These are phyloP conservation scores for Drosophila azteca DNA, from an alignment of 1,140 invertebrate genomes.

Conservation along the genomic window DNA sequence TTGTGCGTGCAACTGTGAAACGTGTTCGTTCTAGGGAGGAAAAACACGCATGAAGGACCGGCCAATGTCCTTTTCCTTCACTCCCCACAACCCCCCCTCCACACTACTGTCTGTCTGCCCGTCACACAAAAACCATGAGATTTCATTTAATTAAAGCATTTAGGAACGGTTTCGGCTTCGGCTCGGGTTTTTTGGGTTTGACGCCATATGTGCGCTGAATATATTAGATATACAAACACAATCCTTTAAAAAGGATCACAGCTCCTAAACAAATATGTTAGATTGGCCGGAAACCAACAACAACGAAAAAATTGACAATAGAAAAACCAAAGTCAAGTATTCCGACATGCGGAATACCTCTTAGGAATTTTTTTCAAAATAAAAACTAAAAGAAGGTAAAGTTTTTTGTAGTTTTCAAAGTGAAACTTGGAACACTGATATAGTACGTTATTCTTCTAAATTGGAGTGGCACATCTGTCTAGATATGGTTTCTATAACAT, in stretches of 20 bases:
- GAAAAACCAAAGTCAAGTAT: too few relatives aligned
- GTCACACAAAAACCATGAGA: constrained; percentile 71
- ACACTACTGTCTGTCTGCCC: constrained; percentile 1
- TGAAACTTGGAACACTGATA: too few relatives aligned
- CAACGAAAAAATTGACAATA: constrained; percentile 11
- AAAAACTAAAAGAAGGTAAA: too few relatives aligned
- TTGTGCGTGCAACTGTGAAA: constrained; percentile 80
- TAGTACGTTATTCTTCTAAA: too few relatives aligned
- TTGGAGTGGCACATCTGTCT: too few relatives aligned
- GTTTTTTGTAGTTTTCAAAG: too few relatives aligned
- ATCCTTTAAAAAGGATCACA: constrained; percentile 60
- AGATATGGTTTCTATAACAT: too few relatives aligned
- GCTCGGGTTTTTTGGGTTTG: constrained; percentile 59
- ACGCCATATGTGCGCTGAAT: constrained; percentile 80
- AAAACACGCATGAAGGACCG: constrained; percentile 32
- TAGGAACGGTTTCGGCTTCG: constrained; percentile 13
- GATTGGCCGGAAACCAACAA: too few relatives aligned
- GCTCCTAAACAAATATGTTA: constrained; percentile 69
- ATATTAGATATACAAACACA: constrained; percentile 73
- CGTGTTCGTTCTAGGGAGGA: constrained; percentile 40
- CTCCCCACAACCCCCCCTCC: background rate
- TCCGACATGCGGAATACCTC: too few relatives aligned
- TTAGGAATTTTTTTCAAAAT: too few relatives aligned
- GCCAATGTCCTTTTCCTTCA: constrained; percentile 28
- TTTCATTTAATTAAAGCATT: constrained; percentile 82